Base-by-base conservation (phyloP, 2,888 invertebrate species). In the Mesodorylaimus sp. region DNA sequence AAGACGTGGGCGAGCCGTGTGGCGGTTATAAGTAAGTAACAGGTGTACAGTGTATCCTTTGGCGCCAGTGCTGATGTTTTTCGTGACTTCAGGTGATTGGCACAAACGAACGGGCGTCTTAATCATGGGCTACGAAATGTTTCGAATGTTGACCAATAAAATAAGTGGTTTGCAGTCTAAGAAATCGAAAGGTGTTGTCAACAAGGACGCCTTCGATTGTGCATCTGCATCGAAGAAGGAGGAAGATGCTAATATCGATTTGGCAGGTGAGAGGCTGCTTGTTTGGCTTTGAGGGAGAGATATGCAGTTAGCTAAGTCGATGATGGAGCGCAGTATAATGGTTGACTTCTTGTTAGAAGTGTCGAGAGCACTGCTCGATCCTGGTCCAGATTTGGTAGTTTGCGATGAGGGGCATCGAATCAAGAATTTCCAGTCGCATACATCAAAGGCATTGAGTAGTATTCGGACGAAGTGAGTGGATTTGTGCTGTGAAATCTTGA, bases 341-440 rank as follows among this genome's bases (percentile, higher is more conserved):
- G n/a, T n/a, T n/a, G n/a, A 26, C 28, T 27, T 43, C 23, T 23
- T 73, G 71, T 23, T 67, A 79, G 82, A 81, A 64, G 81, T 88
- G 70, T 81, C 83, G 60, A 75, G 77, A 55, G 83, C 86, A 0
- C 68, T 93, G 36, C 82, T 89, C 0, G 79, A 79, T 60, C 89
- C 89, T 0, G 91, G 91, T 0, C 89, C 91, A 0, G 89, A 91
- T 70, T 70, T 89, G 47, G 83, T 91, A 0, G 86, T 91, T 55
- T 91, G 91, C 65, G 91, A 91, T 60, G 91, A 91, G 69, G 91
- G 95, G 0, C 97, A 97, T 68, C 76, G 93, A 23, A 97, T 97
- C 57, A 97, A 97, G 70, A 97, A 95, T 68, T 84, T 89, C 0
- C 88, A 89, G 63, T 91, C 97, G 1, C 87, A 88, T 54, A 93